Base-by-base conservation (phyloP, 2,797 vertebrate species). In the Graptemys geographica region DNA sequence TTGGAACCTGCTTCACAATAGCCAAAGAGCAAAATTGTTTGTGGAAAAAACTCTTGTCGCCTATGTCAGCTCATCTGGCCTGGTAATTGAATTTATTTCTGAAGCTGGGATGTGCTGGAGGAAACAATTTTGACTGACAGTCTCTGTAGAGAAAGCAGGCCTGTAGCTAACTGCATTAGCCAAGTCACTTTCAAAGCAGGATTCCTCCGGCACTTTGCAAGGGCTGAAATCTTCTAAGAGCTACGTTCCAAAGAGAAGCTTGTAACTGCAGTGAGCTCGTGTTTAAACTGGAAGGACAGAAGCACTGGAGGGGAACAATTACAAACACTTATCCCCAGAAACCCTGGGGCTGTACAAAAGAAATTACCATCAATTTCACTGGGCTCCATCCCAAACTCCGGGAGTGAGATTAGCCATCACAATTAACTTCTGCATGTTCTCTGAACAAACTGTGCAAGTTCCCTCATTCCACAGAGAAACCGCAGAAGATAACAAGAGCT, bases 381-480 rank as follows among this genome's bases (percentile, higher is more conserved):
- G 86, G 94, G 59, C 84, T 90, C 12, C 13, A 15, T 91, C 80
- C 90, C 92, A 95, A 11, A 52, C 81, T 18, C 8, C 23, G 37
- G 82, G 37, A 81, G 69, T 76, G 51, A 78, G 82, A 78, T 4
- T 5, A 87, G 31, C 53, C 86, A 88, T 93, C 37, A 88, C 94
- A 95, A 86, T 90, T 88, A 85, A 87, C 93, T 96, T 90, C 84
- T 94, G 47, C 65, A 53, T 87, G 86, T 88, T 86, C 87, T 31
- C 90, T 1, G 88, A 96, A 91, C 93, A 95, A 84, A 91, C 93
- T 95, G 96, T 49, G 74, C 52, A 93, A 86, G 93, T 97, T 97
- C 95, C 15, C 76, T 96, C 72, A 92, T 92, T 87, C 86, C 0
- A 0, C 62, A 80, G 86, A 84, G 55, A 49, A 31, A 57, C 84